Evolutionary conservation across 2,113 vertebrate genomes (phyloP).

Genomic region (Clarias macrocephalus): DNA sequence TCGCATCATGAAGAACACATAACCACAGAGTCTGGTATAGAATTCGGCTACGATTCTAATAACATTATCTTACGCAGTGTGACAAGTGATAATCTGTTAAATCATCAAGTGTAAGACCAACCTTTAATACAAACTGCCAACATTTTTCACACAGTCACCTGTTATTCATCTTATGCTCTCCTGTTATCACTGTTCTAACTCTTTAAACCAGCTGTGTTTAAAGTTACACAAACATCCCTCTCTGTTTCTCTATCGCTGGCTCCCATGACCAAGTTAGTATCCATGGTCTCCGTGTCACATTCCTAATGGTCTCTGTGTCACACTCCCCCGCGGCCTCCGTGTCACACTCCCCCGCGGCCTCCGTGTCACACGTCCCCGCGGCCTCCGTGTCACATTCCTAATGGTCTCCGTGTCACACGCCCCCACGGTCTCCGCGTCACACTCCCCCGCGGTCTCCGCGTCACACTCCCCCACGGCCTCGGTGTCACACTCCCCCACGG

Average conservation of each 20-base stretch:
- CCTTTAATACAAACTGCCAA: neutral
- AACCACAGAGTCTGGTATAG: neutral
- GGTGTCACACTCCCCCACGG: neutral
- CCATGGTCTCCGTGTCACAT: neutral
- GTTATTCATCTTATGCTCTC: neutral
- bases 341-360: neutral
- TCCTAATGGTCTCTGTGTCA: neutral
- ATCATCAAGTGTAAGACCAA: neutral
- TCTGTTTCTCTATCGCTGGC: neutral
- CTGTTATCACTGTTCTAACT: neutral
- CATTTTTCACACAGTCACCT: neutral
- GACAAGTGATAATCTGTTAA: neutral
- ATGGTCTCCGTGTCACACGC: neutral
- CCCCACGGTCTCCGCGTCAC: neutral
- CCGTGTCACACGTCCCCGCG: neutral
- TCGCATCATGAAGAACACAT: neutral
- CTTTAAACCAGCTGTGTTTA: too few relatives aligned
- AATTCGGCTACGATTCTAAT: neutral
- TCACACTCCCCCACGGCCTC: neutral
- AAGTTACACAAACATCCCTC: neutral
- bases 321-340: neutral
- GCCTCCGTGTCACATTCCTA: neutral
- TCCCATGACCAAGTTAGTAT: neutral
- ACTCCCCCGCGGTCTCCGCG: neutral
- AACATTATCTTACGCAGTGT: neutral